phyloP scores from a whole-genome alignment of 2,888 invertebrate species.

The Rhingia rostrata region DNA sequence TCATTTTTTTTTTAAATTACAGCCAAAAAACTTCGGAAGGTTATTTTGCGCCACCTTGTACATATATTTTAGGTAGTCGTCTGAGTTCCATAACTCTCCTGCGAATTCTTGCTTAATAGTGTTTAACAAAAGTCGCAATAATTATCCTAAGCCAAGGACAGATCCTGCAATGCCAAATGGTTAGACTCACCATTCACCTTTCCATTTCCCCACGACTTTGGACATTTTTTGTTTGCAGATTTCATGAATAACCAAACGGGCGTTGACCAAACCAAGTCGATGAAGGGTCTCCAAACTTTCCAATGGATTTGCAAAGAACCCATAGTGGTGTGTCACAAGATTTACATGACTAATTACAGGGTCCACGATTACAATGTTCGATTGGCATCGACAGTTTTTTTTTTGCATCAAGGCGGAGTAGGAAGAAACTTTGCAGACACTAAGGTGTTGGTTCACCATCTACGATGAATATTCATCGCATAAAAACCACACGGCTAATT shows the following conservation, averaged over 20 bases:
- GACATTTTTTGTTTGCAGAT: neutral
- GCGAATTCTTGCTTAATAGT: too few species aligned
- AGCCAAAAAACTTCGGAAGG: too few species aligned
- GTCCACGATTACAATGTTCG: constrained; percentile 23
- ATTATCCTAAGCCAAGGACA: too few species aligned
- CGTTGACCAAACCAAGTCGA: constrained; percentile 18
- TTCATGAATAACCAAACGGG: constrained; percentile 25
- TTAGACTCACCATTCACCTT: too few species aligned
- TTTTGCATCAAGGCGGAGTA: constrained; percentile 4
- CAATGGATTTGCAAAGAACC: constrained; percentile 9
- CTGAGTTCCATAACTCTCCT: too few species aligned
- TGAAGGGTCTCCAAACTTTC: constrained; percentile 6
- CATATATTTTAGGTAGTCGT: too few species aligned
- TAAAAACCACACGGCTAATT: constrained; percentile 27
- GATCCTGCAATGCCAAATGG: too few species aligned
- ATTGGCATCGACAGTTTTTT: constrained; percentile 13
- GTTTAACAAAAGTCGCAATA: too few species aligned
- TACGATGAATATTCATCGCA: neutral
- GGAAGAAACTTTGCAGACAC: constrained; percentile 12
- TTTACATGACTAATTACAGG: constrained; percentile 52
- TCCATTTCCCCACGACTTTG: neutral
- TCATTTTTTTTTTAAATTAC: too few species aligned
- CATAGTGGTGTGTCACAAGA: constrained; percentile 23
- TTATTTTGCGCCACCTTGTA: too few species aligned
- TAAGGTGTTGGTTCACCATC: neutral